phyloP scores from a whole-genome alignment of 1,140 invertebrate species.

The Drosophila ogumai region DNA sequence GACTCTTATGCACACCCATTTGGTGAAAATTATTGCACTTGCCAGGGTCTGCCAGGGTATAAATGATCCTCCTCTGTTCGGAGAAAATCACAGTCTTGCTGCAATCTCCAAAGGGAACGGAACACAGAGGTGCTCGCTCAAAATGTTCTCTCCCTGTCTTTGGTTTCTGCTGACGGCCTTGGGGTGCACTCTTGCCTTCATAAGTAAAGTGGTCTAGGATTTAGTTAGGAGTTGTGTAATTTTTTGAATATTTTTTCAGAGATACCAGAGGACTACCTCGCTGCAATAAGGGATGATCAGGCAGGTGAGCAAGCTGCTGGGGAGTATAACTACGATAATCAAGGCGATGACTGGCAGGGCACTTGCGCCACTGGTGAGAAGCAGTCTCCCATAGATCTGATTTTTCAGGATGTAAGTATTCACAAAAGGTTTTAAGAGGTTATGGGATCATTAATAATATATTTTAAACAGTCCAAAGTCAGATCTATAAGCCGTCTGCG shows the following conservation, averaged over 20 bases:
- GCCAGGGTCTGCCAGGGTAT: slow-evolving; percentile 35
- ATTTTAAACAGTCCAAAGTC: slow-evolving; percentile 11
- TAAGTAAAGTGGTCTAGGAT: slow-evolving; percentile 15
- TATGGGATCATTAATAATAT: not conserved
- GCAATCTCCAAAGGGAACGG: slow-evolving; percentile 33
- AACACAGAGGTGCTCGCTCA: slow-evolving; percentile 14
- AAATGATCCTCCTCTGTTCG: slow-evolving; percentile 43
- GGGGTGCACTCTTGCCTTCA: slow-evolving; percentile 6
- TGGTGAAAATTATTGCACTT: slow-evolving; percentile 22
- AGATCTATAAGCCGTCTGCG: slow-evolving; percentile 35
- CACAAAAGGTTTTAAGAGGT: not conserved
- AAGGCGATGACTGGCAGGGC: slow-evolving; percentile 68
- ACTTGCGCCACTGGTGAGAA: slow-evolving; percentile 31
- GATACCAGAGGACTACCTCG: slow-evolving; percentile 37
- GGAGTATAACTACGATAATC: slow-evolving; percentile 66
- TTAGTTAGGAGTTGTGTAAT: not conserved
- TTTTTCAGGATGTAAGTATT: slow-evolving; percentile 29
- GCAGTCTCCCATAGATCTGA: slow-evolving; percentile 60
- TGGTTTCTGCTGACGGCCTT: slow-evolving; percentile 32
- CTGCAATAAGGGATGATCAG: slow-evolving; percentile 38
- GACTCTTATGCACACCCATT: slow-evolving; percentile 34
- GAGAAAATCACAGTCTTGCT: slow-evolving; percentile 43
- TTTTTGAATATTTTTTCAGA: slow-evolving; percentile 1
- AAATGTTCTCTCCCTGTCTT: slow-evolving; percentile 26
- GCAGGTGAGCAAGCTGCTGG: slow-evolving; percentile 35